Evolutionary conservation across 2,797 vertebrate genomes (phyloP), one percentile per base, ranked within the genome.

Genomic region (Sparidentex hasta): DNA sequence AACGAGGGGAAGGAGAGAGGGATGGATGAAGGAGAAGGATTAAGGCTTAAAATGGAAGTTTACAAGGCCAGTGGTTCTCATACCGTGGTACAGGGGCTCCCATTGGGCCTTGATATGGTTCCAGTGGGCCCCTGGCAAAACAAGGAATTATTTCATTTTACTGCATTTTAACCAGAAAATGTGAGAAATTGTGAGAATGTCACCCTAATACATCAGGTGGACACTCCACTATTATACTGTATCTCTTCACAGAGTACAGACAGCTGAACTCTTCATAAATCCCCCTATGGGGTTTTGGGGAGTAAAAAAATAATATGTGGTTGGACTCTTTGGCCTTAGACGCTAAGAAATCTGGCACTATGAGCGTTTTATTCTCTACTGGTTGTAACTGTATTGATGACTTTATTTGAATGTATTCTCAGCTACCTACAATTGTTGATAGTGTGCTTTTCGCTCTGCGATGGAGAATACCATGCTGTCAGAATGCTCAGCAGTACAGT

Each of bases 41-140:
- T 84, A 71, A 63, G 67, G 75, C 59, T 86, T 78, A 75, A 88
- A 92, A 90, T 84, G 61, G 74, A 84, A 82, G 75, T 89, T 88
- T 86, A 80, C 76, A 74, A 82, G 74, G 70, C 79, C 69, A 66
- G 13, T 75, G 82, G 70, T 82, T 84, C 76, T 81, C 76, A 63
- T 76, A 25, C 46, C 3, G 48, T 67, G 65, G 68, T 82, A 71
- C 13, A 48, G 38, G 41, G 65, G 64, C 72, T 69, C 74, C 70
- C 62, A 66, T 20, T 21, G 58, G 70, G 65, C 62, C 59, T 73
- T 81, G 61, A 79, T 77, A 48, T 21, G 86, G 33, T 76, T 87
- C 72, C 6, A 71, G 78, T 56, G 54, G 70, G 76, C 78, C 65
- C 3, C 11, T 64, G 63, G 75, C 58, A 66, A 87, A 85, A 79